These are phyloP conservation scores for Colletes gigas DNA, from an alignment of 1,140 invertebrate genomes.

Conservation along the genomic window DNA sequence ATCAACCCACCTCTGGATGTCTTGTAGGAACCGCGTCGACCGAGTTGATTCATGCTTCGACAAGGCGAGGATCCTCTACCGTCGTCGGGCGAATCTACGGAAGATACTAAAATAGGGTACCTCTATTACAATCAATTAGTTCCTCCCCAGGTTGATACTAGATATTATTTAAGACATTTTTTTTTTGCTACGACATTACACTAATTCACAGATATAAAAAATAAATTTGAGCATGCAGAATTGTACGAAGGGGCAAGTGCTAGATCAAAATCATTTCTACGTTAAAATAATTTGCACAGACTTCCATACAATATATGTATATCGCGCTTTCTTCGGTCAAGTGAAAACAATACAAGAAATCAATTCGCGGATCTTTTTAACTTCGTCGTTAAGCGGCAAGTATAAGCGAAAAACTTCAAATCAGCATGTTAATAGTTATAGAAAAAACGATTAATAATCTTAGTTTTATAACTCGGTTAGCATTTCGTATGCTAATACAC, in stretches of 20 bases:
- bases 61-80: constrained; percentile 88
- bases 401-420: constrained; percentile 11
- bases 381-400: constrained; percentile 10
- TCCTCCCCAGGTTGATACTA: constrained; percentile 41
- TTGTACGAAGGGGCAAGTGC: constrained; percentile 43
- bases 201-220: constrained; percentile 42
- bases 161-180: constrained; percentile 10
- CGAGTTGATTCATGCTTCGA: constrained; percentile 86
- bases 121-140: constrained; percentile 74
- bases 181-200: constrained; percentile 35
- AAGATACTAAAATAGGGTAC: constrained; percentile 81
- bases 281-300: constrained; percentile 10
- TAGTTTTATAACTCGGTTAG: constrained; percentile 8
- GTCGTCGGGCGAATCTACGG: constrained; percentile 91
- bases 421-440: constrained; percentile 12
- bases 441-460: background rate
- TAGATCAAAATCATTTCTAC: constrained; percentile 20
- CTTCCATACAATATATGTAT: background rate
- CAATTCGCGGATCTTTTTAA: background rate
- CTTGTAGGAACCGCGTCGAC: constrained; percentile 91
- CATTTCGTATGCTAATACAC: constrained; percentile 7
- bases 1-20: constrained; percentile 88
- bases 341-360: background rate
- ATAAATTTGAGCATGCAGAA: constrained; percentile 51
- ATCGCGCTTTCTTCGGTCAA: background rate